phyloP scores from a whole-genome alignment of 2,888 invertebrate species.

The Hartigia nigra region DNA sequence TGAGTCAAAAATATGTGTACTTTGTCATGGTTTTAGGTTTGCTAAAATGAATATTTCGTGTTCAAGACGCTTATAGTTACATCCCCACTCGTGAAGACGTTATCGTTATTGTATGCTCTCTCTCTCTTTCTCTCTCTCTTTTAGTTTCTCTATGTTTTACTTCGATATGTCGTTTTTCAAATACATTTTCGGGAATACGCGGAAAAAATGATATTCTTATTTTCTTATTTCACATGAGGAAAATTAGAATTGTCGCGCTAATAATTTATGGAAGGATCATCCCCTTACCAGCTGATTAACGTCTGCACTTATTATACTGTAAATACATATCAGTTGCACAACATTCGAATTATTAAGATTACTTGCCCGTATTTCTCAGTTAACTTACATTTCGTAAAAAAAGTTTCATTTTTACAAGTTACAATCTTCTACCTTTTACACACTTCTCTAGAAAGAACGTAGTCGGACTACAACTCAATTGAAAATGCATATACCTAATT shows the following conservation, averaged over 20 bases:
- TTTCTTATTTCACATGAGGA: not conserved
- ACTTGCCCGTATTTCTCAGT: not conserved
- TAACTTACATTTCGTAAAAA: not conserved
- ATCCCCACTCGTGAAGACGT: conserved; percentile 15
- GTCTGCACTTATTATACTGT: not conserved
- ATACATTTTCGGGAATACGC: conserved; percentile 6
- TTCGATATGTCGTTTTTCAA: conserved; percentile 24
- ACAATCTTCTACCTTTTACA: not conserved
- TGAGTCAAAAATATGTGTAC: conserved; percentile 54
- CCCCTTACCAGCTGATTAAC: not conserved
- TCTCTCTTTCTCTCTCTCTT: too few relatives aligned
- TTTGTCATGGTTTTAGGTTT: conserved; percentile 42
- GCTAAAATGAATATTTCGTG: conserved; percentile 32
- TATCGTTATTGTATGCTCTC: conserved; percentile 10
- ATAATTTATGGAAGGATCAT: not conserved
- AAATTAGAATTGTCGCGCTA: conserved; percentile 1
- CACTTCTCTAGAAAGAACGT: not conserved
- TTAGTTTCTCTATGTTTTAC: not conserved
- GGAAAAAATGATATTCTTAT: conserved; percentile 2
- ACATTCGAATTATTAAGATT: not conserved
- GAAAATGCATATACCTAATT: conserved; percentile 6
- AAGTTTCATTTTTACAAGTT: conserved; percentile 5
- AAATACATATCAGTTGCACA: not conserved
- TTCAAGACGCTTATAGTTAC: conserved; percentile 23
- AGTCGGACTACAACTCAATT: not conserved